phyloP scores from a whole-genome alignment of 2,888 invertebrate species.

The Caenorhabditis imperialis region DNA sequence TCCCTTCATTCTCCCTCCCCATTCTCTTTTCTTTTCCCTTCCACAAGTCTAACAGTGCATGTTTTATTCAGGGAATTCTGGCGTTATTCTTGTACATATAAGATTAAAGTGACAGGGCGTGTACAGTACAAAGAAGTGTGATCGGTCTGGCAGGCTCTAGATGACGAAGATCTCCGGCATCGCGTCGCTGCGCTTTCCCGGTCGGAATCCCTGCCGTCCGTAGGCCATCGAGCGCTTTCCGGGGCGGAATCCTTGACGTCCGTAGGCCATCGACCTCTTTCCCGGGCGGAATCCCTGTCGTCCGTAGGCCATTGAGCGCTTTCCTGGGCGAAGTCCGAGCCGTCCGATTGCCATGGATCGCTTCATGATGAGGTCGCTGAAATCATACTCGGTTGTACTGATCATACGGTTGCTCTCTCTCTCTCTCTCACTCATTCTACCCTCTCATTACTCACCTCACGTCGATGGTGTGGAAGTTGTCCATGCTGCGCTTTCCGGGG shows the following conservation, averaged over 20 bases:
- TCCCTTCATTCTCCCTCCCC: too few relatives aligned
- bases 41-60: slow-evolving; percentile 39
- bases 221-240: slow-evolving; percentile 74
- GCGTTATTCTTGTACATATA: slow-evolving; percentile 19
- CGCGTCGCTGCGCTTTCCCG: slow-evolving; percentile 71
- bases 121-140: slow-evolving; percentile 22
- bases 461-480: slow-evolving; percentile 37
- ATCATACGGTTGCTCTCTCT: too few relatives aligned
- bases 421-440: too few relatives aligned
- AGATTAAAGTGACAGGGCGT: background rate
- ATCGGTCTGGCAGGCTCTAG: background rate
- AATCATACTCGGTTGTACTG: background rate
- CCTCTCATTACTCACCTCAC: slow-evolving; percentile 45
- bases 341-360: slow-evolving; percentile 73
- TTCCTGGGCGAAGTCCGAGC: slow-evolving; percentile 72
- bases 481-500: slow-evolving; percentile 55
- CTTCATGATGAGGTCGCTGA: slow-evolving; percentile 52
- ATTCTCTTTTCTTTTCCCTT: too few relatives aligned
- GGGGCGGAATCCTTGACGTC: slow-evolving; percentile 71
- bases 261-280: slow-evolving; percentile 74
- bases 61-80: slow-evolving; percentile 18
- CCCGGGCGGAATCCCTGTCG: slow-evolving; percentile 74
- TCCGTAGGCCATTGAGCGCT: slow-evolving; percentile 74
- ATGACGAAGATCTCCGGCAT: slow-evolving; percentile 49
- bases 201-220: slow-evolving; percentile 72